Evolutionary conservation across 1,140 invertebrate genomes (phyloP), one percentile per base, ranked within the genome.

Genomic region (Odontomachus brunneus): DNA sequence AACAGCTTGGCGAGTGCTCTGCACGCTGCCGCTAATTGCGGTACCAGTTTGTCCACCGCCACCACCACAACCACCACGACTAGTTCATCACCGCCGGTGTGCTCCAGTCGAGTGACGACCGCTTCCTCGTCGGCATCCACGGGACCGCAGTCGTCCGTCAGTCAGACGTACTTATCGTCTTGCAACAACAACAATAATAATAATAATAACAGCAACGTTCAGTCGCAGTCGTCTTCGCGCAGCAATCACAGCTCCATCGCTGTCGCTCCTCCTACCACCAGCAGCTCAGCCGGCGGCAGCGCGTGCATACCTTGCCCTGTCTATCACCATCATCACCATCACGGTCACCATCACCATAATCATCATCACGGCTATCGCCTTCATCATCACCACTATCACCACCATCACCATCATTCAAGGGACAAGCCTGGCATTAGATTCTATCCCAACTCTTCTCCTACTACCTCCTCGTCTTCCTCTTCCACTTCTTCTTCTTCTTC

Each of bases 341-440:
- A 87, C 66, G 88, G 87, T 26, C 89, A 81, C 29, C 2, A 84
- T 62, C 69, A 88, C 59, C 82, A 87, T 69, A 84, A 90, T 67
- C 88, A 87, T 74, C 90, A 91, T 76, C 91, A 91, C 65, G 90
- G 83, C 24, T 88, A 81, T 22, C 91, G 89, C n/a, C 91, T 89
- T 49, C 90, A 91, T 29, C 89, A 89, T 22, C 87, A 90, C 11
- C 89, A 82, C 33, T 90, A 82, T 38, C 91, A 89, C 17, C 92
- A 89, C 59, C 90, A 91, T 69, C 89, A 88, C 71, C 86, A 90
- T n/a, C 89, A 89, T 44, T 90, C 84, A 19, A 84, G 90, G 15
- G 90, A 88, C 66, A 89, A 88, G 62, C 22, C 62, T 3, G 55
- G 55, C 14, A 26, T 63, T 44, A 44, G 38, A 44, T 44, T 44